Percentiles rank a stretch among this genome's conserved stretches.
Conservation (phyloP, 2,888 invertebrate species). For the Octonoba sinensis region DNA sequence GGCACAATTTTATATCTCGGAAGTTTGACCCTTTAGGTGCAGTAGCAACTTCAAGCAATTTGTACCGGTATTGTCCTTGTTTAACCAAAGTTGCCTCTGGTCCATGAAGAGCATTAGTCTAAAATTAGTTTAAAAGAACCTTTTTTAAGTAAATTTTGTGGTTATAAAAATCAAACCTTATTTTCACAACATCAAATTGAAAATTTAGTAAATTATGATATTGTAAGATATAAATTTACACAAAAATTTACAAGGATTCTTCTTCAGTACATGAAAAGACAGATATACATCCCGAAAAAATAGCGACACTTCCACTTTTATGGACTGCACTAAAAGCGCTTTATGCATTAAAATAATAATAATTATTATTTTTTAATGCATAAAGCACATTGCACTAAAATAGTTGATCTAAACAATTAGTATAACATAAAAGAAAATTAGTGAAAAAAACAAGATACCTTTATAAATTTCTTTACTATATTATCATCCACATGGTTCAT, state of each 20-base stretch:
- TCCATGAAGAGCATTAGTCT: constrained; percentile 71
- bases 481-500: constrained; percentile 79
- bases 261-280: not conserved
- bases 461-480: constrained; percentile 77
- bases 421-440: not conserved
- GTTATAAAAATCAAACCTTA: not conserved
- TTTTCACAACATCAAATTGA: not conserved
- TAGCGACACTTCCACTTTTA: too few relatives aligned
- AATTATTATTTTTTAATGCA: too few relatives aligned
- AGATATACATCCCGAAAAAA: not conserved
- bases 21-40: constrained; percentile 61
- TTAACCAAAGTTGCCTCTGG: constrained; percentile 74
- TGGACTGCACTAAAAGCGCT: too few relatives aligned
- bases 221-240: not conserved
- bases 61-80: constrained; percentile 75
- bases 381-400: too few relatives aligned
- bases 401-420: too few relatives aligned
- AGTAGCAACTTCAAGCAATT: constrained; percentile 52
- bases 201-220: not conserved
- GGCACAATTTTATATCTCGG: constrained; percentile 64
- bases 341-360: too few relatives aligned
- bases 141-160: constrained; percentile 1
- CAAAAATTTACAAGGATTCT: not conserved
- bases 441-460: constrained; percentile 68
- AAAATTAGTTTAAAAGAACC: constrained; percentile 15